Conservation (phyloP, 2,797 vertebrate species). For the Lates japonicus region DNA sequence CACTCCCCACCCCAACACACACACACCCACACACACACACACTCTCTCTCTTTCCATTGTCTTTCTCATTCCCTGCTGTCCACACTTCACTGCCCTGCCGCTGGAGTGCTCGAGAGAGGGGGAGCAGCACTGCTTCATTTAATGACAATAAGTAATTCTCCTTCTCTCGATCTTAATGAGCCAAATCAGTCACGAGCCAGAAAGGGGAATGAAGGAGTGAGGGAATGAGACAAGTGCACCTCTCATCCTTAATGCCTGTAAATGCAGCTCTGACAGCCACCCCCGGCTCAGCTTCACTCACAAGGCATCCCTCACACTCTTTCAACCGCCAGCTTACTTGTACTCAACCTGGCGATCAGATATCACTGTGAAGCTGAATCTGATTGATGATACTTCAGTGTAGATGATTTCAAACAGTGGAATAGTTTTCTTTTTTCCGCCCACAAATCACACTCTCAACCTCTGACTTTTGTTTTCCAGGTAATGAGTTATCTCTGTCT, state of each 20-base stretch:
- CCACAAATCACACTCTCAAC: slow-evolving; percentile 10
- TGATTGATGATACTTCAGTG: slow-evolving; percentile 24
- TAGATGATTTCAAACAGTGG: slow-evolving; percentile 21
- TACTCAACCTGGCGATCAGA: slow-evolving; percentile 53
- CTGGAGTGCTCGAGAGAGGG: slow-evolving; percentile 51
- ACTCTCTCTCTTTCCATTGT: neutral
- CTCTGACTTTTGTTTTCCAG: slow-evolving; percentile 22
- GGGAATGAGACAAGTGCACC: slow-evolving; percentile 57
- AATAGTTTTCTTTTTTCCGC: neutral
- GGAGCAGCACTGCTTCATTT: slow-evolving; percentile 79
- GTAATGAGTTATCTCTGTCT: slow-evolving; percentile 16
- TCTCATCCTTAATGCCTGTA: slow-evolving; percentile 71
- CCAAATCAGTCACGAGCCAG: slow-evolving; percentile 79
- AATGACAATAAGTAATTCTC: slow-evolving; percentile 86
- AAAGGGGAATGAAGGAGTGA: slow-evolving; percentile 48
- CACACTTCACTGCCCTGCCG: slow-evolving; percentile 74
- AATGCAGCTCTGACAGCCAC: slow-evolving; percentile 65
- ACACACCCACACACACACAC: too few species aligned
- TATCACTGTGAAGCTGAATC: slow-evolving; percentile 18
- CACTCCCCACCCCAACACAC: too few species aligned
- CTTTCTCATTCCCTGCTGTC: slow-evolving; percentile 55
- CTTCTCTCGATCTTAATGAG: slow-evolving; percentile 83
- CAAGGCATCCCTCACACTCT: slow-evolving; percentile 43
- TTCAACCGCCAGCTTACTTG: slow-evolving; percentile 17
- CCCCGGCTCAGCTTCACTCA: slow-evolving; percentile 55